Conservation (phyloP, 2,797 vertebrate species). For the Gadopsis bispinosus region DNA sequence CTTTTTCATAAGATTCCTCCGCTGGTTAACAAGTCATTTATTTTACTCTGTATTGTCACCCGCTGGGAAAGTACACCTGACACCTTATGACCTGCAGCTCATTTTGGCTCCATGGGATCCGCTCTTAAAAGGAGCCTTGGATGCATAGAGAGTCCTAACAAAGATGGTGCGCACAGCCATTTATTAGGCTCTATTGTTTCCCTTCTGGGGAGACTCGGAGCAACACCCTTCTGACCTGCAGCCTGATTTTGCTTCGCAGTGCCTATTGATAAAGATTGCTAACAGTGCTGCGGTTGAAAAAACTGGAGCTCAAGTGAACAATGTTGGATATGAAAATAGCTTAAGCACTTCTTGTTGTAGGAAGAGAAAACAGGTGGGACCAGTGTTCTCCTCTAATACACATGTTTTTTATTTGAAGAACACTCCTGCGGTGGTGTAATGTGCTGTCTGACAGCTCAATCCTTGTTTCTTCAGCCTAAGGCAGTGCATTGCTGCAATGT, state of each 20-base stretch:
- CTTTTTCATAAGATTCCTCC: slow-evolving; percentile 25
- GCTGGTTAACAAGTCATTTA: slow-evolving; percentile 58
- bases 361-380: slow-evolving; percentile 25
- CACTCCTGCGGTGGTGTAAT: slow-evolving; percentile 37
- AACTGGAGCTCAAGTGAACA: slow-evolving; percentile 7
- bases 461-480: slow-evolving; percentile 20
- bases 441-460: slow-evolving; percentile 34
- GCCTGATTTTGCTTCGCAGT: slow-evolving; percentile 5
- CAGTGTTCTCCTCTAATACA: slow-evolving; percentile 39
- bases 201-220: slow-evolving; percentile 16
- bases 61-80: slow-evolving; percentile 25
- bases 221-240: slow-evolving; percentile 33
- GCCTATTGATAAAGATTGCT: slow-evolving; percentile 1
- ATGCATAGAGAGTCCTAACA: slow-evolving; percentile 34
- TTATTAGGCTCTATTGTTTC: slow-evolving; percentile 47
- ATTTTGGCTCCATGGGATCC: slow-evolving; percentile 37
- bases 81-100: slow-evolving; percentile 62
- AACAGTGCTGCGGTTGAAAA: slow-evolving; percentile 13
- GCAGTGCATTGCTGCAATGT: slow-evolving; percentile 33
- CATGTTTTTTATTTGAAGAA: slow-evolving; percentile 43
- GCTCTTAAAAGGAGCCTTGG: slow-evolving; percentile 30
- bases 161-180: slow-evolving; percentile 22
- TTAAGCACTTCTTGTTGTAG: slow-evolving; percentile 16
- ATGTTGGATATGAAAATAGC: slow-evolving; percentile 42
- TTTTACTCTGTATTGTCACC: slow-evolving; percentile 35